Evolutionary conservation across 2,888 invertebrate genomes (phyloP), one percentile per base, ranked within the genome.

Genomic region (Zaprionus bogoriensis): DNA sequence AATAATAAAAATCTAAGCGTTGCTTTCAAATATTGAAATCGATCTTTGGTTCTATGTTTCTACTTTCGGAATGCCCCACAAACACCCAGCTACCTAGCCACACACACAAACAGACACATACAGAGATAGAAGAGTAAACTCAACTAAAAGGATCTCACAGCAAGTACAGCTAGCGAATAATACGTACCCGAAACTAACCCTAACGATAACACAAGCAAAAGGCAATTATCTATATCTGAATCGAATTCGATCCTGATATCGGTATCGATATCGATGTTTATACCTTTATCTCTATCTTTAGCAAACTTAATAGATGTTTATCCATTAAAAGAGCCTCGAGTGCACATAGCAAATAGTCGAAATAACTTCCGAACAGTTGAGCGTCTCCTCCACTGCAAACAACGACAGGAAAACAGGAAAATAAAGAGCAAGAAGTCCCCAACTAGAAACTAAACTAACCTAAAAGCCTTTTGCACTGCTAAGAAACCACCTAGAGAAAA

Each of bases 381-480:
- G 51, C 30, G 25, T 39, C 28, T 42, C 20, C 19, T 14, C 42
- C 4, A 7, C 28, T 14, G 14, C 14, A 17, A 22, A 45, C 12
- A 27, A 58, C 28, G 20, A 25, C 25, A 22, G 22, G 6, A 44
- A 5, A 25, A 10, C 9, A 38, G 7, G 3, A 27, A 44, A 5
- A 25, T 12, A 12, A 38, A 10, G 3, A 27, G 7, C 9, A 42
- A 14, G 19, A 44, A 28, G 22, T 27, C 32, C 46, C 58, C 45
- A 42, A 52, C 55, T 52, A 63, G 39, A 28, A 52, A 65, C 25
- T 28, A 52, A 60, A 32, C 54, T 45, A 42, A 36, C 32, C 32
- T 36, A 58, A 64, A 73, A 67, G 78, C 78, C 78, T 78, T 78
- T 86, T 86, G 81, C 86, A 82, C 81, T 86, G 81, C 86, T 86